Percentiles rank a stretch among this genome's conserved stretches.
Conservation (phyloP, 2,888 invertebrate genomes). For the Litoditis marina region DNA sequence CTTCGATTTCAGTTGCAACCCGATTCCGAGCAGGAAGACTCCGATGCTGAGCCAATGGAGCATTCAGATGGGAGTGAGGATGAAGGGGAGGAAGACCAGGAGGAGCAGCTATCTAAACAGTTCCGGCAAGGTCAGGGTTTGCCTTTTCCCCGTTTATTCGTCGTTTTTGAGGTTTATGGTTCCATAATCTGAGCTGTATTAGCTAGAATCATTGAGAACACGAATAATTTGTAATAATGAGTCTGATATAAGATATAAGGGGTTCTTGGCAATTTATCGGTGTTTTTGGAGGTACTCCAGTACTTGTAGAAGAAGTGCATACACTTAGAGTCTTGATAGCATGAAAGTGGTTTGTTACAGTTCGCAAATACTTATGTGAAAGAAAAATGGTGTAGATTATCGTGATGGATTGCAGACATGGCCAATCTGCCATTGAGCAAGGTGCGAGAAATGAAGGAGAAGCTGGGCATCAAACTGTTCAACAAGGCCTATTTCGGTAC, state of each 20-base stretch:
- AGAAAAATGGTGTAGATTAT: no score
- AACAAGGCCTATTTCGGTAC: slow-evolving; percentile 44
- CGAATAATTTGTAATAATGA: no score
- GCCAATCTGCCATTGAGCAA: slow-evolving; percentile 46
- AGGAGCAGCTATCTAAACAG: background rate
- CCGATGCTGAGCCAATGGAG: background rate
- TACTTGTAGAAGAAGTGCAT: background rate
- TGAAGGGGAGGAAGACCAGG: background rate
- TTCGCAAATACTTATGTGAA: no score
- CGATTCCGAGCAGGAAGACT: no score
- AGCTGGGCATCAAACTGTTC: slow-evolving; percentile 50
- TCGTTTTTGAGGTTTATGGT: no score
- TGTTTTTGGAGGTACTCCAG: background rate
- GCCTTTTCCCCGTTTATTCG: background rate
- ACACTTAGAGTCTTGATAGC: no score
- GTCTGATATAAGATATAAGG: background rate
- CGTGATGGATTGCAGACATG: slow-evolving; percentile 30
- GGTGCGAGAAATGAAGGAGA: slow-evolving; percentile 45
- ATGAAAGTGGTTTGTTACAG: no score
- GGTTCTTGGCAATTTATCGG: background rate
- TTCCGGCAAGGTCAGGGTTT: background rate
- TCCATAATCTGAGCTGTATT: no score
- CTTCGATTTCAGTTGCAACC: no score
- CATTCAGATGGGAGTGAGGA: background rate
- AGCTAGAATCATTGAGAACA: no score